These are phyloP conservation scores for Ectropis grisescens DNA, from an alignment of 1,140 invertebrate genomes.

Conservation along the genomic window DNA sequence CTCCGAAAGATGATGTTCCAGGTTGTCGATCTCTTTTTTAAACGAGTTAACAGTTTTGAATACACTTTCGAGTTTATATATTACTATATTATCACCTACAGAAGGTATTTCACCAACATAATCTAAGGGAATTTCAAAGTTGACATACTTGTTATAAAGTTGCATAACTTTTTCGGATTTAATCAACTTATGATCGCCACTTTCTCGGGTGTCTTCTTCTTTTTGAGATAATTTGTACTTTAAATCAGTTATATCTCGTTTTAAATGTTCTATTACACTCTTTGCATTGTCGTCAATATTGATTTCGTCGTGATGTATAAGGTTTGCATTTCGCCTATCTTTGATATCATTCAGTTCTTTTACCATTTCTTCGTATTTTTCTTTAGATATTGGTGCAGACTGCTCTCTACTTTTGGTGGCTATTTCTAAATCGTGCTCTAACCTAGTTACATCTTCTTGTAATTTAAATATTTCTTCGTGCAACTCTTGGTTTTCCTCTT, in stretches of 20 bases:
- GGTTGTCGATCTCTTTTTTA: constrained; percentile 52
- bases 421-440: constrained; percentile 54
- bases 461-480: constrained; percentile 65
- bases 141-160: constrained; percentile 64
- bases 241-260: constrained; percentile 62
- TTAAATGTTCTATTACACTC: constrained; percentile 62
- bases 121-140: constrained; percentile 57
- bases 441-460: constrained; percentile 59
- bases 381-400: constrained; percentile 41
- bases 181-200: constrained; percentile 34
- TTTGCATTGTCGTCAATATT: constrained; percentile 71
- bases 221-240: constrained; percentile 53
- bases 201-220: constrained; percentile 31
- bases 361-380: constrained; percentile 58
- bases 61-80: constrained; percentile 47
- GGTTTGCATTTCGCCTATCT: constrained; percentile 38
- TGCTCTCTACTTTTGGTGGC: constrained; percentile 24
- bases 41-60: constrained; percentile 53
- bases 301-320: constrained; percentile 50
- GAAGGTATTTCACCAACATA: constrained; percentile 55
- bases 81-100: constrained; percentile 37
- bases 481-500: constrained; percentile 66
- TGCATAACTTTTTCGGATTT: constrained; percentile 61
- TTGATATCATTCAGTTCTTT: constrained; percentile 58
- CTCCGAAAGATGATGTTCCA: constrained; percentile 50